Percentiles rank a stretch among this genome's conserved stretches.
phyloP scores from a whole-genome alignment of 2,888 invertebrate genomes.

The Epirrita christyi region DNA sequence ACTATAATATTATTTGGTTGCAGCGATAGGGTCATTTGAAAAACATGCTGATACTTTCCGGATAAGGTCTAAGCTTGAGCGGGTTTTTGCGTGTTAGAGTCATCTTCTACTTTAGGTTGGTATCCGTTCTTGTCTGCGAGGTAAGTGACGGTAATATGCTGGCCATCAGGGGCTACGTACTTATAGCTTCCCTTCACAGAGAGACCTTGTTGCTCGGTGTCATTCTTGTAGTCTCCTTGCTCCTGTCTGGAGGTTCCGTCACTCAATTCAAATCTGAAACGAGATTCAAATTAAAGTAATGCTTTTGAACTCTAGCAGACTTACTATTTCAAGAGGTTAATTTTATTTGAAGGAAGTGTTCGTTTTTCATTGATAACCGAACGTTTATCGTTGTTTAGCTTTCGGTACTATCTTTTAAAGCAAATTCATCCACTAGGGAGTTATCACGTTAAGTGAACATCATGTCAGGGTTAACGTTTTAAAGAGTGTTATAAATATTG shows the following conservation, averaged over 20 bases:
- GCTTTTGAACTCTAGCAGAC: not conserved
- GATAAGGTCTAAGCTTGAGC: slow-evolving; percentile 35
- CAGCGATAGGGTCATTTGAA: slow-evolving; percentile 34
- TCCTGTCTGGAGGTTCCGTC: slow-evolving; percentile 87
- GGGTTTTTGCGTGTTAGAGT: slow-evolving; percentile 36
- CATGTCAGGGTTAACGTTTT: too few relatives aligned
- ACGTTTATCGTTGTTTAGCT: too few relatives aligned
- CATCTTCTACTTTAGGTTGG: slow-evolving; percentile 71
- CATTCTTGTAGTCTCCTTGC: slow-evolving; percentile 87
- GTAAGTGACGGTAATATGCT: slow-evolving; percentile 84
- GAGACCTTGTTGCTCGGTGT: slow-evolving; percentile 86
- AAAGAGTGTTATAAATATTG: too few relatives aligned
- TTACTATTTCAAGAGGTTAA: too few relatives aligned
- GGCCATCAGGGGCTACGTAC: slow-evolving; percentile 87
- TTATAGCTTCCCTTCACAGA: slow-evolving; percentile 86
- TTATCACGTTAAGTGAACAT: too few relatives aligned
- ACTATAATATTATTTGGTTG: slow-evolving; percentile 48
- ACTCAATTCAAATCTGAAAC: slow-evolving; percentile 86
- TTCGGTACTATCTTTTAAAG: too few relatives aligned
- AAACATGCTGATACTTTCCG: slow-evolving; percentile 5
- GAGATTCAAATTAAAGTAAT: not conserved
- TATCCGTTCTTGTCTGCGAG: slow-evolving; percentile 89
- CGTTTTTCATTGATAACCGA: too few relatives aligned
- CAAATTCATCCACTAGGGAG: too few relatives aligned
- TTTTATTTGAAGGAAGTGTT: too few relatives aligned